Conservation (phyloP, 2,888 invertebrate genomes). For the Imbricaverruca yamaguchii region DNA sequence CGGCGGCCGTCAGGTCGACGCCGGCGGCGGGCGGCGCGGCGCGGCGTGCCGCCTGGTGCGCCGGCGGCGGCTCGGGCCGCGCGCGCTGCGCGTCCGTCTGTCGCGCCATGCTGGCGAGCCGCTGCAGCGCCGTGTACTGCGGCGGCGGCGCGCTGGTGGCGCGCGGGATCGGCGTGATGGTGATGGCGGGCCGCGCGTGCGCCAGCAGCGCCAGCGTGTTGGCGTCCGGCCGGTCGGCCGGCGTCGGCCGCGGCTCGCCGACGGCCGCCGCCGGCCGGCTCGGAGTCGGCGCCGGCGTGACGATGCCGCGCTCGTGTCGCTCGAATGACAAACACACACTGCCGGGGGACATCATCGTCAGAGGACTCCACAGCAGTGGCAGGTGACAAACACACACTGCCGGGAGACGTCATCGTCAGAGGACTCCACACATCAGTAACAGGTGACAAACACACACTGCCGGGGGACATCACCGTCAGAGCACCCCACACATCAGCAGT, state of each 20-base stretch:
- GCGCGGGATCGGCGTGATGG: conserved; percentile 33
- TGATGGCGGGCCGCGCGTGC: conserved; percentile 31
- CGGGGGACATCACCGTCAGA: no score
- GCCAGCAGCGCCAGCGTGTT: neutral
- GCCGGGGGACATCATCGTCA: neutral
- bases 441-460: no score
- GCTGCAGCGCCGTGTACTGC: conserved; percentile 20
- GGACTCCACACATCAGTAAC: no score
- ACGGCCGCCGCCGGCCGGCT: no score
- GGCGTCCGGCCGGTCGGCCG: neutral
- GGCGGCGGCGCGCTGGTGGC: neutral
- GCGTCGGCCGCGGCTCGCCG: neutral
- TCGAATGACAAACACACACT: conserved; percentile 4
- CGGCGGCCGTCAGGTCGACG: conserved; percentile 2
- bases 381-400: no score
- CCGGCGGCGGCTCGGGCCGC: conserved; percentile 12
- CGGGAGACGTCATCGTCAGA: no score
- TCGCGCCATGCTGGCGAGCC: conserved; percentile 7
- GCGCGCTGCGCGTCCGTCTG: conserved; percentile 9
- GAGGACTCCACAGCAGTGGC: no score
- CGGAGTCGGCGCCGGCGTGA: no score
- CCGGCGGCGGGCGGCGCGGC: neutral
- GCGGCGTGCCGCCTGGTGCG: conserved; percentile 3
- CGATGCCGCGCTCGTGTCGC: neutral
- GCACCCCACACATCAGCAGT: no score